phyloP scores from a whole-genome alignment of 2,888 invertebrate species.

The Drosophila paracracens region DNA sequence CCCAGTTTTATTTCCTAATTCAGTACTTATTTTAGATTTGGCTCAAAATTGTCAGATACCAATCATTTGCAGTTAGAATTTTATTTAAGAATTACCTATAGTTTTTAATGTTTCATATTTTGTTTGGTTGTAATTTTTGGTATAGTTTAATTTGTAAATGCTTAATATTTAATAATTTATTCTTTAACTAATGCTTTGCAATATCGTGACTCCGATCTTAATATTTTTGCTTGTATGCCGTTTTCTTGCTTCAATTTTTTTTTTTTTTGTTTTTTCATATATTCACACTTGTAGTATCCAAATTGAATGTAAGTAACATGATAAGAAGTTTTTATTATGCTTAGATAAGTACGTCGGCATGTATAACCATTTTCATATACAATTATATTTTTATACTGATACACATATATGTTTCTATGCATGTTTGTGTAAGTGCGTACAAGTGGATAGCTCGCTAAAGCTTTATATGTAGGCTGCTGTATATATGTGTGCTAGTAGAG shows the following conservation, averaged over 20 bases:
- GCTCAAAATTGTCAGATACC: constrained; percentile 17
- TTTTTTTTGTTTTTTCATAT: constrained; percentile 3
- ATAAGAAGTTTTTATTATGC: constrained; percentile 11
- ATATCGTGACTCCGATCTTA: constrained; percentile 29
- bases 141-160: constrained; percentile 47
- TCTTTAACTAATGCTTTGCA: constrained; percentile 52
- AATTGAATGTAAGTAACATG: constrained; percentile 21
- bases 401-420: constrained; percentile 1
- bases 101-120: constrained; percentile 12
- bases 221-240: constrained; percentile 22
- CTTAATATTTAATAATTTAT: constrained; percentile 38
- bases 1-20: constrained; percentile 6
- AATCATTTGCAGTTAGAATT: constrained; percentile 30
- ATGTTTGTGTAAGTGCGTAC: constrained; percentile 8
- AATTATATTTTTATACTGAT: constrained; percentile 1
- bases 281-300: constrained; percentile 16
- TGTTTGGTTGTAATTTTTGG: constrained; percentile 18
- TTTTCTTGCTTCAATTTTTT: constrained; percentile 13
- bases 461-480: constrained; percentile 7
- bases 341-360: constrained; percentile 8
- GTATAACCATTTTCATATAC: constrained; percentile 1
- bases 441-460: constrained; percentile 10
- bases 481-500: constrained; percentile 13
- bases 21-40: constrained; percentile 16
- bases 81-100: constrained; percentile 61